phyloP scores from a whole-genome alignment of 2,888 invertebrate species.

The Athalia circularis region DNA sequence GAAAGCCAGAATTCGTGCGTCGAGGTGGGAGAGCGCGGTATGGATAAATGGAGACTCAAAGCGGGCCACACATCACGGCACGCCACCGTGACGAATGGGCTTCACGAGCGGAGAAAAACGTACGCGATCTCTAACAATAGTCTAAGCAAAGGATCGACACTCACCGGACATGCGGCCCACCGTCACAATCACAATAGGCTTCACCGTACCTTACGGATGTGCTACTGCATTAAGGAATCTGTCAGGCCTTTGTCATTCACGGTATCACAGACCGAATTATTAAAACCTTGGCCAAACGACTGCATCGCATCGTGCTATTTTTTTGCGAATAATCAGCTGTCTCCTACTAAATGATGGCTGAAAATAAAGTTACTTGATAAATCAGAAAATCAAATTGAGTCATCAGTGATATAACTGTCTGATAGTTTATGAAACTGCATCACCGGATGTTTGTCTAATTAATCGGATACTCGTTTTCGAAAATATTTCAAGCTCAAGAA shows the following conservation, averaged over 20 bases:
- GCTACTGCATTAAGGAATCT: slow-evolving; percentile 24
- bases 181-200: slow-evolving; percentile 33
- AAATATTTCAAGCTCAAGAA: not conserved
- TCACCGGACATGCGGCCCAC: slow-evolving; percentile 32
- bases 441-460: not conserved
- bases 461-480: not conserved
- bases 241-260: slow-evolving; percentile 31
- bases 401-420: no score
- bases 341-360: not conserved
- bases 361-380: no score
- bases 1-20: not conserved
- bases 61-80: slow-evolving; percentile 39
- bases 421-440: no score
- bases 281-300: slow-evolving; percentile 7
- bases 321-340: not conserved
- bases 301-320: not conserved
- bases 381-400: no score
- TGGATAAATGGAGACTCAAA: slow-evolving; percentile 37
- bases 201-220: slow-evolving; percentile 30
- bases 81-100: slow-evolving; percentile 38
- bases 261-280: slow-evolving; percentile 17
- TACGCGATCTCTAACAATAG: slow-evolving; percentile 40
- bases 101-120: slow-evolving; percentile 41
- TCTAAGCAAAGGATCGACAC: slow-evolving; percentile 43
- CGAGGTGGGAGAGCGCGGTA: slow-evolving; percentile 26